Evolutionary conservation across 2,113 vertebrate species (phyloP), one percentile per base, ranked within the genome.

Genomic region (Scartelaos histophorus): DNA sequence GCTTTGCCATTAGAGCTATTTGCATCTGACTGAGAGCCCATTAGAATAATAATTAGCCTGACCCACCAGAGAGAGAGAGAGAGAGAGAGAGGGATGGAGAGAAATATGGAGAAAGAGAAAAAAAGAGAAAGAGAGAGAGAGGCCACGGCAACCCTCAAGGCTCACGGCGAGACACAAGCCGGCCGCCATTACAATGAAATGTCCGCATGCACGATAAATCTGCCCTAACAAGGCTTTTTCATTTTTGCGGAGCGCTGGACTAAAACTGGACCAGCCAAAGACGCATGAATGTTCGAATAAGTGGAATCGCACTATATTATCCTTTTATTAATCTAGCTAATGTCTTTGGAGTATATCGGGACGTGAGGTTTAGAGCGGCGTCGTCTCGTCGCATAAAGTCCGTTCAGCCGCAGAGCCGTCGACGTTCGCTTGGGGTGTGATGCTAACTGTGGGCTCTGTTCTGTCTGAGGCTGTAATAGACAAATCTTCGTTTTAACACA

Each of bases 21-120:
- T 94, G 92, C 91, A 93, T 93, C 87, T 91, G 90, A 92, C 90
- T 90, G 89, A 93, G 90, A 93, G 88, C 73, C 92, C 90, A 93
- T 93, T 93, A 92, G 90, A 92, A 93, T 93, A 93, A 91, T 92
- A 94, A 94, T 93, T 92, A 93, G 90, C 85, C 91, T 92, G 88
- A 93, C 92, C 91, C 85, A 88, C 85, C 86, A 89, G 87, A 89
- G 83, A 90, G 85, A 38, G 61, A 61, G 24, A 29, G 57, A 34
- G 56, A 13, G 22, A 4, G 13, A 58, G 38, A 43, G 38, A 43
- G 7, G 89, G 85, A 89, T 82, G 89, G 85, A 38, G 61, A 61
- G 24, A 29, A 24, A 60, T 12, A 13, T 22, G 15, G 13, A 58
- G 22, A 13, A 13, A 13, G 58, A 61, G 58, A 29, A 29, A 29